Base-by-base conservation (phyloP, 2,888 invertebrate species). In the Sisyra nigra region DNA sequence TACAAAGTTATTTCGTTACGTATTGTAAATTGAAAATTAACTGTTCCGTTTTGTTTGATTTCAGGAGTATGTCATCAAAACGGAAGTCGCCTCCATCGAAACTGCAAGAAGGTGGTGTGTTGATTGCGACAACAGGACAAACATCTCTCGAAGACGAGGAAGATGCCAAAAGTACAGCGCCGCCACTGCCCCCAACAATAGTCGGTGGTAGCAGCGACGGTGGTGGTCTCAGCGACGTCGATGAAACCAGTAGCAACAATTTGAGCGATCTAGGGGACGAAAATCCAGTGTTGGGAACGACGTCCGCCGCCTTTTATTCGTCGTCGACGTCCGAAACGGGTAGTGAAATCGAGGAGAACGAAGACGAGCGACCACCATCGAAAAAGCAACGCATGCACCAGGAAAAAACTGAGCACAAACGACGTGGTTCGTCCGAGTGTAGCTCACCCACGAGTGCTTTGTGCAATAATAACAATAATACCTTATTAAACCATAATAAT, bases 1-100 rank as follows among this genome's bases (percentile, higher is more conserved):
- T n/a, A n/a, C n/a, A n/a, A n/a, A n/a, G n/a, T n/a, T n/a, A n/a
- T n/a, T n/a, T n/a, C n/a, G n/a, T n/a, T n/a, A n/a, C n/a, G n/a
- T n/a, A n/a, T n/a, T n/a, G n/a, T n/a, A n/a, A n/a, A n/a, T n/a
- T n/a, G n/a, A 24, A 24, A 24, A 24, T 24, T 24, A 24, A 24
- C 3, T 24, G 24, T 24, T n/a, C n/a, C 24, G 24, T 24, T n/a
- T n/a, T 45, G 52, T 56, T 63, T 68, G 70, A 65, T 75, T 73
- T 50, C 79, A 83, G 83, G 78, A 88, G 80, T 72, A 91, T 91
- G 91, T 91, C 89, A 77, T 89, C 89, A 71, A 91, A 91, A 80
- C 80, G 91, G 69, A 91, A 91, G 72, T 91, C 89, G 66, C 88
- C 89, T 66, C 91, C 91, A 64, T 87, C 86, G 57, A 91, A 91